Conservation (phyloP, 2,888 invertebrate species). For the Drosophila cognata region DNA sequence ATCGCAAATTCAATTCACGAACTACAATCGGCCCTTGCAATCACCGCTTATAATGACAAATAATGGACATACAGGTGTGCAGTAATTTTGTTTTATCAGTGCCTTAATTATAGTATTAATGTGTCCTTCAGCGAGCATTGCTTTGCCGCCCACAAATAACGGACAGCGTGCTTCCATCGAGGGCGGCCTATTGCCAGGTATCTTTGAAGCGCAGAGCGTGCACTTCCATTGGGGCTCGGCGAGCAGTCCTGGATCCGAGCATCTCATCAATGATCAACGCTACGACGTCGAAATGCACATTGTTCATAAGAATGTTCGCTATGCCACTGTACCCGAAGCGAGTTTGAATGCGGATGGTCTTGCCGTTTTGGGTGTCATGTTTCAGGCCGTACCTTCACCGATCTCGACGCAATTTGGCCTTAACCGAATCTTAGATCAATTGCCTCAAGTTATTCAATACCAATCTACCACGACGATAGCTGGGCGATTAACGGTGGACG, state of each 20-base stretch:
- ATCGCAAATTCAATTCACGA: constrained; percentile 69
- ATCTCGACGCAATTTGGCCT: constrained; percentile 39
- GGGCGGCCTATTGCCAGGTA: constrained; percentile 60
- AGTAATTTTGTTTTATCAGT: too few relatives aligned
- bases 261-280: constrained; percentile 81
- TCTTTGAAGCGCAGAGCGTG: constrained; percentile 72
- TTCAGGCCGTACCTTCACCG: constrained; percentile 82
- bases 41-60: constrained; percentile 87
- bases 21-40: constrained; percentile 87
- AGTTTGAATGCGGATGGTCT: constrained; percentile 86
- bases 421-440: constrained; percentile 61
- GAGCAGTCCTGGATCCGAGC: constrained; percentile 88
- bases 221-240: constrained; percentile 90
- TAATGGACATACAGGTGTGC: constrained; percentile 88
- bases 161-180: constrained; percentile 62
- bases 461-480: constrained; percentile 52
- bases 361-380: constrained; percentile 88
- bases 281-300: constrained; percentile 88
- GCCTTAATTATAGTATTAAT: background rate
- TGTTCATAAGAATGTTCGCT: constrained; percentile 88
- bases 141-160: constrained; percentile 34
- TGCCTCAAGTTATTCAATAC: constrained; percentile 58
- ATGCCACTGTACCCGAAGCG: constrained; percentile 85
- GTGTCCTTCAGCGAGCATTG: constrained; percentile 53
- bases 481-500: constrained; percentile 46